Conservation (phyloP, 2,797 vertebrate species). For the Syngnathus rostellatus region DNA sequence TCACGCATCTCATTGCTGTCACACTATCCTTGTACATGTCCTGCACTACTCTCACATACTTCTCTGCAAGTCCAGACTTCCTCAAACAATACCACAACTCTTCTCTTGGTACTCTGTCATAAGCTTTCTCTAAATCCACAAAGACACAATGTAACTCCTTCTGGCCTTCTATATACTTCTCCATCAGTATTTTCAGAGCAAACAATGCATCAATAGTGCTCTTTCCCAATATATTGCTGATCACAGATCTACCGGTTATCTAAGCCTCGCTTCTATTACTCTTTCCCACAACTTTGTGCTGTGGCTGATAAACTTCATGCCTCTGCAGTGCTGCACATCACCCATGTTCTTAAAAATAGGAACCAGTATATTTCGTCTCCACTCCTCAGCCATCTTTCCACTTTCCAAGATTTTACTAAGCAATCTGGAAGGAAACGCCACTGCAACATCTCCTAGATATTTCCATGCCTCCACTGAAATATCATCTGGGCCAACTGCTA, state of each 20-base stretch:
- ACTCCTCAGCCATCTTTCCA: background rate
- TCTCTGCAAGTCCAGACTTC: slow-evolving; percentile 1
- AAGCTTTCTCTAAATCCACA: background rate
- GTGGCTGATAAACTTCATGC: no score
- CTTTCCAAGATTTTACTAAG: background rate
- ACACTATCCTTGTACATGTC: background rate
- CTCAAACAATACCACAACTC: background rate
- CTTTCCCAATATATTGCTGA: no score
- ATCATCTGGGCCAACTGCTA: no score
- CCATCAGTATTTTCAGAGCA: background rate
- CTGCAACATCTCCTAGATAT: background rate
- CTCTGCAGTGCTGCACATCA: no score
- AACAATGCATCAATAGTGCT: background rate
- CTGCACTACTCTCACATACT: background rate
- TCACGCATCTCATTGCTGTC: background rate
- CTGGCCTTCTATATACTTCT: background rate
- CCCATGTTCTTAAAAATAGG: no score
- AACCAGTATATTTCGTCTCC: background rate
- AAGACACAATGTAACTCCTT: background rate
- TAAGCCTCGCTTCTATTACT: no score
- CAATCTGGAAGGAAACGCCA: background rate
- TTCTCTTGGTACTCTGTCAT: background rate
- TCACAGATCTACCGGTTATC: no score
- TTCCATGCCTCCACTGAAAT: background rate
- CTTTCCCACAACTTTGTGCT: no score